Evolutionary conservation across 2,888 invertebrate species (phyloP).

Genomic region (Callyntrura guangdongensis): DNA sequence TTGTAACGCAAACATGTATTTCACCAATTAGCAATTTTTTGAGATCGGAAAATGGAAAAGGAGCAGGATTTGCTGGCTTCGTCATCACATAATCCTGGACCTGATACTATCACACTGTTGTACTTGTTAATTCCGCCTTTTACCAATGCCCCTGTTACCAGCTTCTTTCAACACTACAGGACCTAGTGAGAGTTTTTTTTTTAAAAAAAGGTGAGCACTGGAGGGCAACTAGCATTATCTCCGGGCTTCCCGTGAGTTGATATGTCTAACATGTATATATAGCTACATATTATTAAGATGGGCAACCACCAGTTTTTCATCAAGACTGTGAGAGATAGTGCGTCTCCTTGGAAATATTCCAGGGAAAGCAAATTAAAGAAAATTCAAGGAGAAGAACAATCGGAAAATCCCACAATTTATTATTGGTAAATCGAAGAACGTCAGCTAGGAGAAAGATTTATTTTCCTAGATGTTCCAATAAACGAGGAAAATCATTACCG

Average conservation of each 20-base stretch:
- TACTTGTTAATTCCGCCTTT: constrained; percentile 16
- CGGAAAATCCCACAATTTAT: constrained; percentile 77
- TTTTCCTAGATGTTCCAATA: constrained; percentile 73
- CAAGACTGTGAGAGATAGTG: background rate
- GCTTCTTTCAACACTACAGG: background rate
- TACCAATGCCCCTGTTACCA: constrained; percentile 5
- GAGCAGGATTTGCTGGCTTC: background rate
- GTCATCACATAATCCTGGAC: background rate
- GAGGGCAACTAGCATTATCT: constrained; percentile 36
- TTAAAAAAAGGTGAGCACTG: constrained; percentile 21
- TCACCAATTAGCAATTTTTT: background rate
- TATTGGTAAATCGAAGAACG: constrained; percentile 78
- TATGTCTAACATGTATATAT: background rate
- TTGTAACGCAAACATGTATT: background rate
- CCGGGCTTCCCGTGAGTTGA: background rate
- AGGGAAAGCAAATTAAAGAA: constrained; percentile 78
- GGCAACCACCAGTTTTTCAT: background rate
- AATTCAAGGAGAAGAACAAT: constrained; percentile 72
- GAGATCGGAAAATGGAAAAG: background rate
- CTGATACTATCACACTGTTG: background rate
- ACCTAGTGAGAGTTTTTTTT: background rate
- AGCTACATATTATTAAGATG: constrained; percentile 25
- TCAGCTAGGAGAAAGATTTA: constrained; percentile 77
- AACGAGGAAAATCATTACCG: constrained; percentile 78
- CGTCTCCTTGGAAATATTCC: constrained; percentile 68